These are phyloP conservation scores for Stomatorhinus ivindoensis DNA, from an alignment of 2,113 vertebrate species.

Conservation along the genomic window DNA sequence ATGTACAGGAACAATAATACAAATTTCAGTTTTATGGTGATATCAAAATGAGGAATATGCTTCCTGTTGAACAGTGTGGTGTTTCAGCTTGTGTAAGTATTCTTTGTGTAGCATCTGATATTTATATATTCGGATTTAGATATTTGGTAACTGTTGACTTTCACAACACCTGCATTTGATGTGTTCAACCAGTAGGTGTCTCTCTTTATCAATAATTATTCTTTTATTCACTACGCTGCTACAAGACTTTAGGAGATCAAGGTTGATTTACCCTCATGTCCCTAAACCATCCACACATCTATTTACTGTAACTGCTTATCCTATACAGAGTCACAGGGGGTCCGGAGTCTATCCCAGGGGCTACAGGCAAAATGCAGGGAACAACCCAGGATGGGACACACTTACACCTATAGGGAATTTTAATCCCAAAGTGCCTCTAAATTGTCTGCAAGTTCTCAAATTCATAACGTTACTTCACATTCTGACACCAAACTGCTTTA, in stretches of 20 bases:
- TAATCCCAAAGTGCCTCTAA: background rate
- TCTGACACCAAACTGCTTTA: background rate
- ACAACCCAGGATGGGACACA: too few relatives aligned
- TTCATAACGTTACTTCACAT: background rate
- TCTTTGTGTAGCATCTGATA: background rate
- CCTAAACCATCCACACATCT: background rate
- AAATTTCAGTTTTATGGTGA: background rate
- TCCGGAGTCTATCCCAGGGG: too few relatives aligned
- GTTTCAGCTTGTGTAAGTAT: background rate
- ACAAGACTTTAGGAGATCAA: background rate
- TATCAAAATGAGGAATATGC: background rate
- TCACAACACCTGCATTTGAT: background rate
- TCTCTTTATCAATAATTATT: background rate
- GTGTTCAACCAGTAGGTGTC: slow-evolving; percentile 14
- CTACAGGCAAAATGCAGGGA: too few relatives aligned
- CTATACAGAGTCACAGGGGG: too few relatives aligned
- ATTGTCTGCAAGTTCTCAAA: background rate
- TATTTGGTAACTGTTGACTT: background rate
- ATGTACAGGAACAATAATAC: background rate
- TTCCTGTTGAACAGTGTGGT: background rate
- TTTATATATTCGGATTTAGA: background rate
- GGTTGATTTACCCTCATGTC: background rate
- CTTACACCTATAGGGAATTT: background rate
- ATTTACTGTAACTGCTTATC: too few relatives aligned
- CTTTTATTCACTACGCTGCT: background rate